Evolutionary conservation across 2,797 vertebrate species (phyloP).

Genomic region (Lacerta bilineata): DNA sequence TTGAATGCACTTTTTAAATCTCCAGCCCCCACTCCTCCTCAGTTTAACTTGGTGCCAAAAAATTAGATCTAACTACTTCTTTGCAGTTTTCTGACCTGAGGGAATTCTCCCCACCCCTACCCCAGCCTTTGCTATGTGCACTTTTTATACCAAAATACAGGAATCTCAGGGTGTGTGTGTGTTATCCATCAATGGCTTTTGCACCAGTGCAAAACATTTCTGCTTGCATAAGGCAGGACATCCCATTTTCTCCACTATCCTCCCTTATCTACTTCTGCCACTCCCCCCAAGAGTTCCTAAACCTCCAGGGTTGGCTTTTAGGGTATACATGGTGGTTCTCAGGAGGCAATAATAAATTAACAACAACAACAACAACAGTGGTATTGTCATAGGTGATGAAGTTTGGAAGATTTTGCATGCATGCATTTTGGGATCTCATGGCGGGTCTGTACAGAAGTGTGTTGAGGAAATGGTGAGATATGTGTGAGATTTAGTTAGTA

Average conservation of each 20-base stretch:
- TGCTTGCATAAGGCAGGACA: background rate
- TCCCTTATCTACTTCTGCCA: background rate
- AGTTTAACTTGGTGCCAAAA: slow-evolving; percentile 73
- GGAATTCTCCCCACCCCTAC: slow-evolving; percentile 39
- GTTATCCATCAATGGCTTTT: background rate
- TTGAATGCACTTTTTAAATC: slow-evolving; percentile 74
- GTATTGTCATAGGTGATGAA: slow-evolving; percentile 4
- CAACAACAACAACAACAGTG: no score
- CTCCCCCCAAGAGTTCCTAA: background rate
- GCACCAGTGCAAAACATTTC: background rate
- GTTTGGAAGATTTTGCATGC: background rate
- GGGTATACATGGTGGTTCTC: background rate
- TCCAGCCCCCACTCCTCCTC: slow-evolving; percentile 40
- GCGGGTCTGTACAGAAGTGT: background rate
- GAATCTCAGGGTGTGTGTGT: background rate
- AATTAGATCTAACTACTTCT: slow-evolving; percentile 58
- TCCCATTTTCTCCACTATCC: background rate
- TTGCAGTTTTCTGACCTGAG: slow-evolving; percentile 58
- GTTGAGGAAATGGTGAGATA: background rate
- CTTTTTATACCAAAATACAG: slow-evolving; percentile 43
- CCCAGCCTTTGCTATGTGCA: slow-evolving; percentile 53
- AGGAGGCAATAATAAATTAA: no score
- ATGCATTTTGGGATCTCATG: background rate
- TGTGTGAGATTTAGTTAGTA: no score
- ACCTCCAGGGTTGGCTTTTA: background rate